Evolutionary conservation across 2,888 invertebrate genomes (phyloP), one percentile per base, ranked within the genome.

Genomic region (Syrphus vitripennis): DNA sequence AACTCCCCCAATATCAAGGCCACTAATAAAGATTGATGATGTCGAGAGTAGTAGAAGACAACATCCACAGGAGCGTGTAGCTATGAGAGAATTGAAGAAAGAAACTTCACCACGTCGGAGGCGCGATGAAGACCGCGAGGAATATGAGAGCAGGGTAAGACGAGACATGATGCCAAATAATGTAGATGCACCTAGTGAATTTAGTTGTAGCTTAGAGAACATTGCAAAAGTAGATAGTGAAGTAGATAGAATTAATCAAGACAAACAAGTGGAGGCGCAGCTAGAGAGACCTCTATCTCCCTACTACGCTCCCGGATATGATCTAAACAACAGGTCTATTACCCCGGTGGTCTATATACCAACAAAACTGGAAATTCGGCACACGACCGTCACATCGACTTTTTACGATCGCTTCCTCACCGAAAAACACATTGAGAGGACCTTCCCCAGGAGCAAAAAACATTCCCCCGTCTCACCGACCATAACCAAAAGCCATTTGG

Each of bases 381-480:
- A 92, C 79, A 92, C 92, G 48, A 92, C 92, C 14, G 92, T 92
- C 26, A 92, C 92, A 5, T 91, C 92, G 19, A 92, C 92, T 45
- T 92, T 92, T 80, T 92, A 92, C 76, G 92, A 92, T 89, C 92
- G 92, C n/a, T 91, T 91, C 65, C 89, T 92, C 21, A 91, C 91
- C 29, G 92, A 92, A 78, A 92, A 91, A 83, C 90, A 91, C 83
- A 91, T 92, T 72, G 91, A 91, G 87, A 90, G 90, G 83, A 90
- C 90, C 31, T 89, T 90, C 55, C 89, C 90, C 26, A 91, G 90
- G 34, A 86, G 59, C 61, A 86, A 75, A 42, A 90, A 90, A 50
- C 65, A 65, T 19, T 91, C 92, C 4, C 92, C 92, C 21, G 88
- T 90, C 45, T 91, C 92, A 4, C 91, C 91, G 53, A 87, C 89